Percentiles rank a stretch among this genome's conserved stretches.
These are phyloP conservation scores for Sus scrofa DNA, from an alignment of 2,113 vertebrate genomes.

Conservation along the genomic window T2T-Sscrofa CM000817.6:56049501-56050000, in stretches of 20 bases:
- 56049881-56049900: background rate
- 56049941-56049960: background rate
- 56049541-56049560: background rate
- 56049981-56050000: background rate
- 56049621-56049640: background rate
- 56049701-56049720: background rate
- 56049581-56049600: background rate
- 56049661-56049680: background rate
- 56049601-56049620: background rate
- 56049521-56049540: background rate
- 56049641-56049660: background rate
- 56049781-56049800: background rate
- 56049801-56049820: background rate
- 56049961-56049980: background rate
- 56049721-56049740: background rate
- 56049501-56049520: background rate
- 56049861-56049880: too few relatives aligned
- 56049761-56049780: background rate
- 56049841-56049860: background rate
- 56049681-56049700: background rate
- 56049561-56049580: background rate
- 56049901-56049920: background rate
- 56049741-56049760: background rate
- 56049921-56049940: background rate
- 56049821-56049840: background rate